A percentile compares a stretch with the other conserved stretches of the same genome.
Conservation (phyloP, 2,113 vertebrate species). For the Oreochromis tanganicae region DNA sequence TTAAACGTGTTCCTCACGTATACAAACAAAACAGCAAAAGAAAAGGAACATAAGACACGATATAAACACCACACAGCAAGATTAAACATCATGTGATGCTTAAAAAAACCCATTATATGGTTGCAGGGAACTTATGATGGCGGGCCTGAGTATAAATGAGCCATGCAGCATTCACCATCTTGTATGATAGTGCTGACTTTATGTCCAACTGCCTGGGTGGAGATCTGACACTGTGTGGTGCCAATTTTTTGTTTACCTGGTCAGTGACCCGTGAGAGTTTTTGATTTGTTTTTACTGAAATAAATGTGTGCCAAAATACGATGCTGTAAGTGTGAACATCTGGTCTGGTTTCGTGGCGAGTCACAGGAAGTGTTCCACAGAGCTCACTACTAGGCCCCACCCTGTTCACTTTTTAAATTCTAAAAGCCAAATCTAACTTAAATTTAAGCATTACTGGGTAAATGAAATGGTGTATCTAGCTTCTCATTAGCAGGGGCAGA, state of each 20-base stretch:
- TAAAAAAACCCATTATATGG: background rate
- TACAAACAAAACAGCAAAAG: background rate
- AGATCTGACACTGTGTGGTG: background rate
- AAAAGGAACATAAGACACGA: background rate
- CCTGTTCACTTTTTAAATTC: background rate
- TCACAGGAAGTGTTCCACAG: background rate
- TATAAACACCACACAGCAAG: background rate
- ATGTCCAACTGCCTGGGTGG: background rate
- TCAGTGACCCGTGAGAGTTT: background rate
- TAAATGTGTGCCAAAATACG: background rate
- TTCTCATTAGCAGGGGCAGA: background rate
- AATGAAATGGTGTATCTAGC: background rate
- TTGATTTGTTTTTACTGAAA: background rate
- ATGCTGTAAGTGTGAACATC: background rate
- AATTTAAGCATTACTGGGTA: background rate
- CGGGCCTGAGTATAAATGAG: accelerated
- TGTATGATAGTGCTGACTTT: background rate
- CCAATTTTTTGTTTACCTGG: background rate
- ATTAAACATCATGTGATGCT: background rate
- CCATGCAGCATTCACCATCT: background rate
- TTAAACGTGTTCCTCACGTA: background rate
- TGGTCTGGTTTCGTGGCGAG: background rate
- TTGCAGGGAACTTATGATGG: background rate
- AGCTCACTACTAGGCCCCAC: background rate
- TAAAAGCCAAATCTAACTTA: background rate